phyloP scores from a whole-genome alignment of 1,140 invertebrate genomes.

The Lucilia sericata region DNA sequence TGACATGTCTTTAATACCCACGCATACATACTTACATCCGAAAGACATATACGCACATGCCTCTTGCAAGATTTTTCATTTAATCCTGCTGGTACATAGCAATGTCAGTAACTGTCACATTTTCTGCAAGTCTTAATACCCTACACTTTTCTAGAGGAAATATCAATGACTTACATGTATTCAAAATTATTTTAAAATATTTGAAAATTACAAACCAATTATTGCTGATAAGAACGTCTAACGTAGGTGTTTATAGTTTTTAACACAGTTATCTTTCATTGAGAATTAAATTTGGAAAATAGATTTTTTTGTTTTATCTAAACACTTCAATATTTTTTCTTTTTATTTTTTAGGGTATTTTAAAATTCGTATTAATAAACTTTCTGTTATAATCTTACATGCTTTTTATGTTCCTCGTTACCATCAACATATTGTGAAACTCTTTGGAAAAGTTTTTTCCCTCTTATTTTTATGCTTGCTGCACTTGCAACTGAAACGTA shows the following conservation, averaged over 20 bases:
- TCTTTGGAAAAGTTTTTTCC: background rate
- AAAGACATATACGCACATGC: background rate
- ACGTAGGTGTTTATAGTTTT: too few relatives aligned
- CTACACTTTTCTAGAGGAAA: background rate
- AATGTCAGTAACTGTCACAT: constrained; percentile 5
- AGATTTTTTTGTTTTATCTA: too few relatives aligned
- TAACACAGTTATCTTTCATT: too few relatives aligned
- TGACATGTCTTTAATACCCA: background rate
- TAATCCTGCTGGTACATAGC: background rate
- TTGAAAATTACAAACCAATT: too few relatives aligned
- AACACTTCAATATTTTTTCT: too few relatives aligned
- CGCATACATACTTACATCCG: background rate
- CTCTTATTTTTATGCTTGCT: background rate
- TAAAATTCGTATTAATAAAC: too few relatives aligned
- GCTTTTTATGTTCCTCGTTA: background rate
- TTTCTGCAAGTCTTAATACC: background rate
- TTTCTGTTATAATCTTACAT: too few relatives aligned
- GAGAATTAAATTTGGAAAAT: too few relatives aligned
- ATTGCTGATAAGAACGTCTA: too few relatives aligned
- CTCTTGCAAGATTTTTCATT: background rate
- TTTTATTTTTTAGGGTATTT: too few relatives aligned
- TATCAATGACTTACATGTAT: too few relatives aligned
- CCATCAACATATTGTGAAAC: background rate
- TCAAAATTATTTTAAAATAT: too few relatives aligned
- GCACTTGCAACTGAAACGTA: constrained; percentile 12